A percentile compares a stretch with the other conserved stretches of the same genome.
phyloP scores from a whole-genome alignment of 1,140 invertebrate species.

The Papilio helenus region DNA sequence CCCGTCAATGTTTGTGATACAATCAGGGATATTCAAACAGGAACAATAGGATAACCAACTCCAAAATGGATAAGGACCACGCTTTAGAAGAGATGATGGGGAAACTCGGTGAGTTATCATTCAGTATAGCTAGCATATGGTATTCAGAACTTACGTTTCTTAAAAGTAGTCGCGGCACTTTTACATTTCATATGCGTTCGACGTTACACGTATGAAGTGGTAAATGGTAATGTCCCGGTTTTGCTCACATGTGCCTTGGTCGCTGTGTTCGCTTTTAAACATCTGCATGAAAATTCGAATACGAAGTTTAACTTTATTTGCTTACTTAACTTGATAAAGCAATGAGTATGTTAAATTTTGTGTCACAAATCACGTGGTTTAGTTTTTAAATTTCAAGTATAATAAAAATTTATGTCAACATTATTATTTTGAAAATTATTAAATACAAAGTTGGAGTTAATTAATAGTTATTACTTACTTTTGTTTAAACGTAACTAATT shows the following conservation, averaged over 20 bases:
- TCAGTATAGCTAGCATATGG: conserved; percentile 58
- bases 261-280: conserved; percentile 6
- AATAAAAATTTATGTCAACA: neutral
- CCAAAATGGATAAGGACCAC: conserved; percentile 84
- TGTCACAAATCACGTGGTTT: neutral
- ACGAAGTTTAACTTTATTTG: neutral
- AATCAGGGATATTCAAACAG: conserved; percentile 57
- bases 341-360: neutral
- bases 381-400: neutral
- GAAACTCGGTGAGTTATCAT: conserved; percentile 84
- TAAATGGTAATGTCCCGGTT: conserved; percentile 32
- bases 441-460: neutral
- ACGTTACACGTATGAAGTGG: conserved; percentile 35
- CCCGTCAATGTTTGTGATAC: conserved; percentile 64
- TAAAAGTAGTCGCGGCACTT: conserved; percentile 45
- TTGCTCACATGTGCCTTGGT: conserved; percentile 18
- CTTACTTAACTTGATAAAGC: neutral
- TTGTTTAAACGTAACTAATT: neutral
- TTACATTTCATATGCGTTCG: conserved; percentile 43
- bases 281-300: conserved; percentile 1
- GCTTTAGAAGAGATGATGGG: conserved; percentile 87
- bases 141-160: conserved; percentile 45
- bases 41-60: conserved; percentile 41
- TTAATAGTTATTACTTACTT: neutral
- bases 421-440: neutral